phyloP scores from a whole-genome alignment of 2,113 vertebrate genomes.

The Serilophus lunatus region DNA sequence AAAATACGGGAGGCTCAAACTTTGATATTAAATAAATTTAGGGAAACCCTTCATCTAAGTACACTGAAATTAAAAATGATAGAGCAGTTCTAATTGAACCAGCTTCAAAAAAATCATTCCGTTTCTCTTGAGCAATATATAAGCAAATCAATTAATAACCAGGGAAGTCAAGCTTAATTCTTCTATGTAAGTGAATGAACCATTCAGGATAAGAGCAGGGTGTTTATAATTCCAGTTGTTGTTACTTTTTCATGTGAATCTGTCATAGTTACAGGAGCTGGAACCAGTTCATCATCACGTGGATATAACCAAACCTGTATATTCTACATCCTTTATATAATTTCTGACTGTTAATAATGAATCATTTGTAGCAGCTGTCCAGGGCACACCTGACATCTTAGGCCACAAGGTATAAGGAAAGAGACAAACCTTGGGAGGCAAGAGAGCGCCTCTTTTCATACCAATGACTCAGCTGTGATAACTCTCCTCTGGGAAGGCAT shows the following conservation, averaged over 20 bases:
- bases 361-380: no score
- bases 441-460: no score
- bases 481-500: no score
- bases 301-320: no score
- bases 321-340: no score
- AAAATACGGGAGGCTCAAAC: neutral
- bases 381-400: no score
- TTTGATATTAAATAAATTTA: neutral
- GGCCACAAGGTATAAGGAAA: no score
- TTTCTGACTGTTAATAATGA: no score
- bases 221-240: neutral
- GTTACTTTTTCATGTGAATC: neutral
- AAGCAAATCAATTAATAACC: neutral
- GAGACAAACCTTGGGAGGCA: no score
- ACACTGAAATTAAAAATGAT: neutral
- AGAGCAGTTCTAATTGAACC: neutral
- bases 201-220: neutral
- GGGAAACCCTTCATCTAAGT: neutral
- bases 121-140: neutral
- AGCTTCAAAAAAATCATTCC: neutral
- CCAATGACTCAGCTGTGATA: no score
- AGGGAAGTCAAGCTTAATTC: neutral
- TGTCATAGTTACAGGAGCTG: no score
- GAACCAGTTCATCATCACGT: no score
- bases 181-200: neutral